Conservation (phyloP, 1,140 invertebrate species). For the Eubasilissa regina region DNA sequence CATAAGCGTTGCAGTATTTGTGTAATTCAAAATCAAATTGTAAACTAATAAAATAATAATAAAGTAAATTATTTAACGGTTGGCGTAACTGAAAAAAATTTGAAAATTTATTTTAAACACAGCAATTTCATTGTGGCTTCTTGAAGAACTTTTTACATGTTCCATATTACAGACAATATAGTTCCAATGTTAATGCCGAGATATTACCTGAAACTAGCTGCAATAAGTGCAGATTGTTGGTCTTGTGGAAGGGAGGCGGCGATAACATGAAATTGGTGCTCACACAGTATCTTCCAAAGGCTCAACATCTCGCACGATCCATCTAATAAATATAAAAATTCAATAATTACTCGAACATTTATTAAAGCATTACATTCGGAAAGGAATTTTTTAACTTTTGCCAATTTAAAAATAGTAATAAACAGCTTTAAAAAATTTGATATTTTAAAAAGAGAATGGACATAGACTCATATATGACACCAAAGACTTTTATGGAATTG, state of each 20-base stretch:
- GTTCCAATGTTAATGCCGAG: too few relatives aligned
- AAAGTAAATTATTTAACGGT: too few relatives aligned
- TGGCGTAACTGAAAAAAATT: too few relatives aligned
- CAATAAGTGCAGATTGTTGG: conserved; percentile 74
- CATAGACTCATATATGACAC: too few relatives aligned
- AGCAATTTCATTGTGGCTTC: too few relatives aligned
- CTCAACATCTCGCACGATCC: conserved; percentile 92
- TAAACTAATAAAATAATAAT: too few relatives aligned
- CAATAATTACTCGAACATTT: background rate
- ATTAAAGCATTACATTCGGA: background rate
- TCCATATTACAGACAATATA: too few relatives aligned
- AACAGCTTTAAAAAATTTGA: background rate
- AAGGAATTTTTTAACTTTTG: background rate
- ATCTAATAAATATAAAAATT: conserved; percentile 64
- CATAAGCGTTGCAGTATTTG: too few relatives aligned
- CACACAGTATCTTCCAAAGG: conserved; percentile 93
- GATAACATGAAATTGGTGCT: conserved; percentile 93
- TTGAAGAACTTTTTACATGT: too few relatives aligned
- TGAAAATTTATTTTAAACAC: too few relatives aligned
- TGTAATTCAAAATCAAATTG: too few relatives aligned
- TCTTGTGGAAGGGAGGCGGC: conserved; percentile 77
- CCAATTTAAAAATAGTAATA: too few relatives aligned
- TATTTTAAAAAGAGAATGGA: background rate
- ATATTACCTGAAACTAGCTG: conserved; percentile 73
- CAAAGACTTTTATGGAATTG: background rate